Evolutionary conservation across 1,140 invertebrate species (phyloP).

Genomic region (Leptestheria dahalacensis): DNA sequence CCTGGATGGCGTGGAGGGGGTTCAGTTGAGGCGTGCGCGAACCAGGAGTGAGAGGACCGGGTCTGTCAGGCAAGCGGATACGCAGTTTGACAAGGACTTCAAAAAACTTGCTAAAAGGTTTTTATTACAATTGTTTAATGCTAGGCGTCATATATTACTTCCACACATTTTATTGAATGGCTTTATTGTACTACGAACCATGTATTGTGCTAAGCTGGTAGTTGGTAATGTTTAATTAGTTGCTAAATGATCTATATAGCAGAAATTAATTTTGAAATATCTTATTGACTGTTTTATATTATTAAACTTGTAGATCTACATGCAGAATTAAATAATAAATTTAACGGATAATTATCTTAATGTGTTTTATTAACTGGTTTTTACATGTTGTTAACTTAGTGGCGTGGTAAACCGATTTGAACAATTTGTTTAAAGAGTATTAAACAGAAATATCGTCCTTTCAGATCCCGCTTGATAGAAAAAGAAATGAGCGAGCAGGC

Average conservation of each 20-base stretch:
- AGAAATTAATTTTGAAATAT: too few species aligned
- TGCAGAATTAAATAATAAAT: neutral
- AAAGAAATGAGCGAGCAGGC: conserved; percentile 94
- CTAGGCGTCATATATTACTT: neutral
- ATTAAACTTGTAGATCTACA: neutral
- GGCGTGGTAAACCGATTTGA: too few species aligned
- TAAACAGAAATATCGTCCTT: too few species aligned
- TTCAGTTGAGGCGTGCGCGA: conserved; percentile 21
- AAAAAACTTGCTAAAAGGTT: neutral
- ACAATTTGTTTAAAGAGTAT: too few species aligned
- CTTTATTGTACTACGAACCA: too few species aligned
- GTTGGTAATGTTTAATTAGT: too few species aligned
- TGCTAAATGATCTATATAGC: too few species aligned
- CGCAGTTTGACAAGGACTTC: neutral
- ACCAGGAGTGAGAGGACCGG: neutral
- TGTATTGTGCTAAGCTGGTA: too few species aligned
- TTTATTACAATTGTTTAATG: neutral
- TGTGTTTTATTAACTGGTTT: too few species aligned
- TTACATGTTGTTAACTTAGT: too few species aligned
- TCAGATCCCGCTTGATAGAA: conserved; percentile 82
- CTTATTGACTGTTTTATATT: neutral
- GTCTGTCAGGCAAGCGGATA: neutral
- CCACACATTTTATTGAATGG: too few species aligned
- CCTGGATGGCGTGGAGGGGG: conserved; percentile 53
- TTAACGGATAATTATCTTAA: too few species aligned